Conservation (phyloP, 1,140 invertebrate genomes). For the Phymastichus coffea region DNA sequence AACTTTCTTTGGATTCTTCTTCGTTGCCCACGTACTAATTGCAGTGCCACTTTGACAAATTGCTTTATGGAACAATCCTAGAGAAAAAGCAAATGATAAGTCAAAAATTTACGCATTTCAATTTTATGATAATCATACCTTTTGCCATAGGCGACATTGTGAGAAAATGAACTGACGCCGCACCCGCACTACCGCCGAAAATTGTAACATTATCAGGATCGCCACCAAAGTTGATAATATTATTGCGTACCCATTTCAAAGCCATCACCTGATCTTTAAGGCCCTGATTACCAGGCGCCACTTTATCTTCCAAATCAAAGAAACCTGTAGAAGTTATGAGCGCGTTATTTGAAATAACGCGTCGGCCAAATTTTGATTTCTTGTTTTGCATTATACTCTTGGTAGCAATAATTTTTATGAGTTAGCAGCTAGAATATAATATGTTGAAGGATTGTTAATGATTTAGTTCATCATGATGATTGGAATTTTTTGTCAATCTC, state of each 20-base stretch:
- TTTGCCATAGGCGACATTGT: slow-evolving; percentile 49
- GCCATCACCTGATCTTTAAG: too few species aligned
- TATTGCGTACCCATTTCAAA: too few species aligned
- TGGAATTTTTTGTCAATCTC: too few species aligned
- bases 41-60: slow-evolving; percentile 75
- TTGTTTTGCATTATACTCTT: too few species aligned
- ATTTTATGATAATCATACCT: slow-evolving; percentile 25
- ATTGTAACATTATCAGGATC: slow-evolving; percentile 52
- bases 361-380: too few species aligned
- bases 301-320: slow-evolving; percentile 38
- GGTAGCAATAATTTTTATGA: background rate
- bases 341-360: too few species aligned
- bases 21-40: slow-evolving; percentile 70
- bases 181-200: slow-evolving; percentile 55
- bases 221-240: too few species aligned
- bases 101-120: background rate
- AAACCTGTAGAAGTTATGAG: slow-evolving; percentile 45
- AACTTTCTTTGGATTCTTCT: slow-evolving; percentile 35
- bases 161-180: slow-evolving; percentile 43
- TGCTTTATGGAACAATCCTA: slow-evolving; percentile 68
- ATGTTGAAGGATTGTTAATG: too few species aligned
- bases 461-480: too few species aligned
- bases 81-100: slow-evolving; percentile 2
- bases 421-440: too few species aligned
- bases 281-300: too few species aligned